Conservation (phyloP, 2,797 vertebrate genomes). For the Rhadinocentrus ornatus region DNA sequence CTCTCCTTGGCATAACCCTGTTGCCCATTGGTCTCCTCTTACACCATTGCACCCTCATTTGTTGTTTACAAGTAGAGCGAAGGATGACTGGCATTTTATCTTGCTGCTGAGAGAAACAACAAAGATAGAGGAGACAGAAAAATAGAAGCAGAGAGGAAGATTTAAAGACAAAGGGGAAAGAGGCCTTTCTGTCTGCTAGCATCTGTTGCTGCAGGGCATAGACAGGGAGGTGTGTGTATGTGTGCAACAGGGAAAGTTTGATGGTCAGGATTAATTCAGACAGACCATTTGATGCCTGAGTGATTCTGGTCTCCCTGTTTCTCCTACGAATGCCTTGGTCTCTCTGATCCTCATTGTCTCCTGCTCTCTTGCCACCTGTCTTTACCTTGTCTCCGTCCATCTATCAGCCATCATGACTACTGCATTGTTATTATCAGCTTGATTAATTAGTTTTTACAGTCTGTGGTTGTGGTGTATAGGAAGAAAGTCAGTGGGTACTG, state of each 20-base stretch:
- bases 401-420: conserved; percentile 16
- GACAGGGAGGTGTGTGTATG: conserved; percentile 41
- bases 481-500: neutral
- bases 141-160: conserved; percentile 40
- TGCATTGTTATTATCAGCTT: conserved; percentile 32
- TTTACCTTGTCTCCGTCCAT: conserved; percentile 25
- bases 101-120: conserved; percentile 52
- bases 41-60: conserved; percentile 62
- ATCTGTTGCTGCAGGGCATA: conserved; percentile 70
- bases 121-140: conserved; percentile 62
- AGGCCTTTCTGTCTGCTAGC: conserved; percentile 58
- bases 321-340: conserved; percentile 44
- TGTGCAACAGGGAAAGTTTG: conserved; percentile 53
- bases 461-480: conserved; percentile 1
- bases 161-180: conserved; percentile 56
- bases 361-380: conserved; percentile 9
- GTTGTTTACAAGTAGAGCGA: conserved; percentile 75
- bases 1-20: conserved; percentile 38
- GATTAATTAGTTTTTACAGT: conserved; percentile 29
- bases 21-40: conserved; percentile 59
- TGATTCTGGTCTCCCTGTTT: conserved; percentile 59
- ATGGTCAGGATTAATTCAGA: conserved; percentile 75
- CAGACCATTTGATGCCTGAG: conserved; percentile 75
- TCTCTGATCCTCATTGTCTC: conserved; percentile 24
- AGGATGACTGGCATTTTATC: conserved; percentile 76